Evolutionary conservation across 1,140 invertebrate genomes (phyloP).

Genomic region (Sycophaga agraensis): DNA sequence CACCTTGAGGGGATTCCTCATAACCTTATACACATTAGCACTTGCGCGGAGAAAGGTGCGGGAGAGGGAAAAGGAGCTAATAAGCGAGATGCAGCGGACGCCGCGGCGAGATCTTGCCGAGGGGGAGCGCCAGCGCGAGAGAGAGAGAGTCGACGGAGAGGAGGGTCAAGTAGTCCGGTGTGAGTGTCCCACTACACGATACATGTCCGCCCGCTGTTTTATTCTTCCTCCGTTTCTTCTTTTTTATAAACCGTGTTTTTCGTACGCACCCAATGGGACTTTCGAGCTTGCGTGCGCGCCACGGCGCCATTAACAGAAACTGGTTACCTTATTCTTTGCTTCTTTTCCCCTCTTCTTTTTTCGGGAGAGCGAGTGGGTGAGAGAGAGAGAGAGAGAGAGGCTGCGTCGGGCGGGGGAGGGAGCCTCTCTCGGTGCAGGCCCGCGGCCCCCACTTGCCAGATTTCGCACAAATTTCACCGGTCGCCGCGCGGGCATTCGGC

Average conservation of each 20-base stretch:
- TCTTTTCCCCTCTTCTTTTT: conserved; percentile 14
- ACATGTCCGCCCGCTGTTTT: conserved; percentile 6
- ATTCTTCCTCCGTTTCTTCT: too few species aligned
- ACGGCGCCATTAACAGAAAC: conserved; percentile 17
- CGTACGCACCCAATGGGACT: conserved; percentile 8
- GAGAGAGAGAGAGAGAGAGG: background rate
- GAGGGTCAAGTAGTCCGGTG: background rate
- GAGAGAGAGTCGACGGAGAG: too few species aligned
- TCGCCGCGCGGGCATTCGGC: too few species aligned
- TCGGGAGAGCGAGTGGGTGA: background rate
- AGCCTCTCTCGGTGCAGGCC: too few species aligned
- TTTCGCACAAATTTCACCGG: too few species aligned
- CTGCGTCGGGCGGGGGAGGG: too few species aligned
- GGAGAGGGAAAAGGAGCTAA: conserved; percentile 22
- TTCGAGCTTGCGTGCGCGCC: conserved; percentile 11
- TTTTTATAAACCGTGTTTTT: conserved; percentile 26
- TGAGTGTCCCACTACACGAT: conserved; percentile 20
- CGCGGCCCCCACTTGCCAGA: too few species aligned
- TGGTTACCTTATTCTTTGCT: conserved; percentile 26
- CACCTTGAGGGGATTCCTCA: conserved; percentile 37
- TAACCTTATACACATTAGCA: conserved; percentile 18
- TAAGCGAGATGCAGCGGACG: conserved; percentile 28
- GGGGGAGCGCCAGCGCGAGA: conserved; percentile 12
- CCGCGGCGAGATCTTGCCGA: background rate
- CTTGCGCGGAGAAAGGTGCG: background rate